Conservation (phyloP, 2,113 vertebrate genomes). For the Sprattus sprattus region DNA sequence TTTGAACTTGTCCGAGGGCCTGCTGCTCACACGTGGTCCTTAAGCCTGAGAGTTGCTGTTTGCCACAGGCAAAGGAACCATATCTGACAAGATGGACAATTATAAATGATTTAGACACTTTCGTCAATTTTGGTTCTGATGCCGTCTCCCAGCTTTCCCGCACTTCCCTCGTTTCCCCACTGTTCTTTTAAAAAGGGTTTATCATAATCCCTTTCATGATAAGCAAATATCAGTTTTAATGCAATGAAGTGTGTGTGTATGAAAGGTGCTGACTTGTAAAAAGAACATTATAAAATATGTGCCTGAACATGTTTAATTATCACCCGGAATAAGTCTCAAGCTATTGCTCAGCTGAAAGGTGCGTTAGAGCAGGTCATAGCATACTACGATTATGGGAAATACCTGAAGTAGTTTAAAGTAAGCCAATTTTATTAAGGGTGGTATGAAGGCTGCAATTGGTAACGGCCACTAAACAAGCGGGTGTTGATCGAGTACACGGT, state of each 20-base stretch:
- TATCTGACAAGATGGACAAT: conserved; percentile 28
- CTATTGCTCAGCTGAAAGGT: too few species aligned
- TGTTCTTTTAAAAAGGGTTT: not conserved
- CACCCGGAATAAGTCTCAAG: too few species aligned
- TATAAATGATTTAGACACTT: conserved; percentile 48
- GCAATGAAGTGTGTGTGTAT: not conserved
- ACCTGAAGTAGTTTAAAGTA: not conserved
- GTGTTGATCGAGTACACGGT: not conserved
- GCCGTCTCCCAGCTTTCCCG: not conserved
- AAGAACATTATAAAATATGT: too few species aligned
- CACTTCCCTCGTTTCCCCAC: not conserved
- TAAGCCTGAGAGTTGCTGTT: not conserved
- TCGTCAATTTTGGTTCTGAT: not conserved
- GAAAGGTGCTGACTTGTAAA: too few species aligned
- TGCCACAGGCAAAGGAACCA: not conserved
- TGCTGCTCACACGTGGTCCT: not conserved
- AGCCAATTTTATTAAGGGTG: not conserved
- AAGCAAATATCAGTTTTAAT: too few species aligned
- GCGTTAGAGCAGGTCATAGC: too few species aligned
- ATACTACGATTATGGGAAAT: too few species aligned
- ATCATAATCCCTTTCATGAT: not conserved
- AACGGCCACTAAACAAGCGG: not conserved
- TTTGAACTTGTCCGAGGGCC: too few species aligned
- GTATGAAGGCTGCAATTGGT: not conserved
- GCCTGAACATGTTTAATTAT: too few species aligned